Percentiles rank a stretch among this genome's conserved stretches.
Evolutionary conservation across 2,113 vertebrate species (phyloP).

Genomic region (Tricholaema leucomelas): DNA sequence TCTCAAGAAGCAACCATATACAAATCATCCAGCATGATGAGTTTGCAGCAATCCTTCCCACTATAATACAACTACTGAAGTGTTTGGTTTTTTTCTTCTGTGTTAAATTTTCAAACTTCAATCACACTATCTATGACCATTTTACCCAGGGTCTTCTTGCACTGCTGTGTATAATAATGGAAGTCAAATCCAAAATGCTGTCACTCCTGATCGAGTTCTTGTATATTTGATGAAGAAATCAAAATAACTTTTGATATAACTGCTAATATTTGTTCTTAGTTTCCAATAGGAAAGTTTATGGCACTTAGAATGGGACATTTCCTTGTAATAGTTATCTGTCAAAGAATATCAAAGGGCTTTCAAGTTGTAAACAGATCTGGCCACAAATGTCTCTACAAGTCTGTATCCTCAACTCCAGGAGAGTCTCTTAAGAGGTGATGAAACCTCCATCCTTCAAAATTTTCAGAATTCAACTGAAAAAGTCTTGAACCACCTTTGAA

Average conservation of each 20-base stretch:
- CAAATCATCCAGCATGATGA: neutral
- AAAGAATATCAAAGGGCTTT: conserved; percentile 7
- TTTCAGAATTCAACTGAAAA: neutral
- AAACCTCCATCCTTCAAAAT: neutral
- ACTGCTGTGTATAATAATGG: neutral
- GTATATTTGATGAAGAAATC: neutral
- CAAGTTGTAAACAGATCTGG: conserved; percentile 6
- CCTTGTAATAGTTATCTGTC: neutral
- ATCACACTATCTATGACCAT: neutral
- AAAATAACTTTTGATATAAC: neutral
- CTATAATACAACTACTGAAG: neutral
- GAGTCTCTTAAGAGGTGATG: neutral
- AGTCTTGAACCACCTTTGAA: neutral
- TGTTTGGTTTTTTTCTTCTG: neutral
- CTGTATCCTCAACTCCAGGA: neutral
- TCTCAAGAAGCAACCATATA: neutral
- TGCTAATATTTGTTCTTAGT: neutral
- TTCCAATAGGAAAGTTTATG: neutral
- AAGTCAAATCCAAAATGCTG: neutral
- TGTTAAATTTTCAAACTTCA: neutral
- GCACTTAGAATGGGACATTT: neutral
- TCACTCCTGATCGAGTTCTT: neutral
- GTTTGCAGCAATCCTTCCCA: neutral
- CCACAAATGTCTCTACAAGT: neutral
- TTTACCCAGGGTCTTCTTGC: neutral